phyloP scores from a whole-genome alignment of 2,888 invertebrate species.

The Graphium colonna region DNA sequence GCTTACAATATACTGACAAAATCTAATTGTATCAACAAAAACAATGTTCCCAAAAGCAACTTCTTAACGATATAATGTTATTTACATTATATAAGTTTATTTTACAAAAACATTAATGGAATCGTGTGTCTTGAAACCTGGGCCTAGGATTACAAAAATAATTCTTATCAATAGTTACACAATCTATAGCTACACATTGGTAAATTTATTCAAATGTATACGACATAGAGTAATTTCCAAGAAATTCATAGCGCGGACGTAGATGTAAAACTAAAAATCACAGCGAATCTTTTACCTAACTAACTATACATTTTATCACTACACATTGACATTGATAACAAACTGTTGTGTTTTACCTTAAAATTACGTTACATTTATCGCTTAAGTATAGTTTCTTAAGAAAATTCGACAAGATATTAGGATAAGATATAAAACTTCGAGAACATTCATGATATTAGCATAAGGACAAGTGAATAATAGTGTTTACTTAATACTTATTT shows the following conservation, averaged over 20 bases:
- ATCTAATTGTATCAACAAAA: constrained; percentile 28
- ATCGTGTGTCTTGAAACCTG: constrained; percentile 61
- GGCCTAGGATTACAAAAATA: constrained; percentile 63
- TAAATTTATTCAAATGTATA: constrained; percentile 33
- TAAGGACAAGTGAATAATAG: constrained; percentile 1
- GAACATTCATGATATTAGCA: constrained; percentile 18
- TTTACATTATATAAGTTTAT: constrained; percentile 42
- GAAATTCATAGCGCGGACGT: constrained; percentile 31
- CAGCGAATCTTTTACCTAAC: constrained; percentile 61
- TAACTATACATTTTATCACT: constrained; percentile 38
- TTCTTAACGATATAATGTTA: constrained; percentile 31
- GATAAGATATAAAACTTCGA: constrained; percentile 13
- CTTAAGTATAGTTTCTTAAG: constrained; percentile 32
- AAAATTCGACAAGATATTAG: constrained; percentile 41
- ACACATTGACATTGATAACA: constrained; percentile 32
- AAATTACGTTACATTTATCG: constrained; percentile 34
- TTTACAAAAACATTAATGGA: constrained; percentile 36
- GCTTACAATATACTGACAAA: constrained; percentile 28
- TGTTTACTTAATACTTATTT: neutral
- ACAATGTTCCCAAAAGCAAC: constrained; percentile 30
- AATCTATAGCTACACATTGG: constrained; percentile 27
- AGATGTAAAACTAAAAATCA: constrained; percentile 54
- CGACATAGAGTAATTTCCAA: constrained; percentile 30
- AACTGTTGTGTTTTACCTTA: constrained; percentile 52
- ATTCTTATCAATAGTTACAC: constrained; percentile 42